Evolutionary conservation across 2,113 vertebrate species (phyloP), one percentile per base, ranked within the genome.

Genomic region (Aptenodytes patagonicus): DNA sequence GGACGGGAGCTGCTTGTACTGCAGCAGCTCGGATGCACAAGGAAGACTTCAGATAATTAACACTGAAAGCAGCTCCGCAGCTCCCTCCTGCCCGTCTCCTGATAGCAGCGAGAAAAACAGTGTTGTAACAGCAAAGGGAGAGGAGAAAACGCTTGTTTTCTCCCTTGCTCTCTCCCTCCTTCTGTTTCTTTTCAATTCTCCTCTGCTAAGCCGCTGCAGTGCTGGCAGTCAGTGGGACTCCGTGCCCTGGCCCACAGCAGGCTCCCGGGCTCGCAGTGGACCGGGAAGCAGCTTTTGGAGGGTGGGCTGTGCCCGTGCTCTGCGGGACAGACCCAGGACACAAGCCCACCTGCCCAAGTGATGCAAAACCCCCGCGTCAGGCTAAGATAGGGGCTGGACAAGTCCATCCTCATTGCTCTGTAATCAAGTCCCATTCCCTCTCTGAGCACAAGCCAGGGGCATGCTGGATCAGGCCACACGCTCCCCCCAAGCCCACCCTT

Each of bases 261-360:
- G 17, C 8, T 54, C 28, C 16, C 2, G 29, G 57, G 38, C 13
- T 25, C 0, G 0, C 82, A 21, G 19, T 1, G 3, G 47, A 2
- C 9, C 1, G 12, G 17, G 65, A 31, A 12, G 15, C 1, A 1
- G 34, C 25, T 77, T 20, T 22, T 46, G 49, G 44, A 61, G 49
- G n/a, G 8, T 0, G 10, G 60, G 8, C 0, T 21, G 42, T 20
- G 29, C 31, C 77, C 1, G 0, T 3, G 54, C 24, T 16, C 62
- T 40, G 2, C 0, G 0, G 70, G 66, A 54, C 2, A 2, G 28
- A 24, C 1, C 57, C 90, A 10, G 52, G 17, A 32, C 54, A 34
- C 2, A 2, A 20, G 12, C 65, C 58, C 52, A 6, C 24, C 36
- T 11, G 29, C 42, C 52, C 2, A 4, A 44, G 9, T 1, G 0